Evolutionary conservation across 2,888 invertebrate genomes (phyloP).

Genomic region (Thumatha senex): DNA sequence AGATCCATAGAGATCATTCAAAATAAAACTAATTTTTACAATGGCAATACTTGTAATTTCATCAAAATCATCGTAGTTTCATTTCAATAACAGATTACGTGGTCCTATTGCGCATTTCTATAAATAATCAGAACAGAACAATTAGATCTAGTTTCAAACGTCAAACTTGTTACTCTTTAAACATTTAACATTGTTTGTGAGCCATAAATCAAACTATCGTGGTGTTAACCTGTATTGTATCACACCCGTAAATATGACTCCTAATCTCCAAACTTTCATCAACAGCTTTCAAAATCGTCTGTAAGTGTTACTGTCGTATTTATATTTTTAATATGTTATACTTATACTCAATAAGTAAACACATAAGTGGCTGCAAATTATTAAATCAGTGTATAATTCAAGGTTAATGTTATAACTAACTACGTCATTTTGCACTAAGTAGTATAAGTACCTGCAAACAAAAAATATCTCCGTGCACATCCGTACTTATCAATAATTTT

Average conservation of each 20-base stretch:
- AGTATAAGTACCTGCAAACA: constrained; percentile 28
- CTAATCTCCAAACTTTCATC: constrained; percentile 85
- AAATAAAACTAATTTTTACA: not conserved
- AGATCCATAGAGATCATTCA: not conserved
- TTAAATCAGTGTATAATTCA: not conserved
- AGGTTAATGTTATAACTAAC: constrained; percentile 8
- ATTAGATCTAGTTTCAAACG: constrained; percentile 9
- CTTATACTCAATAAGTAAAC: not conserved
- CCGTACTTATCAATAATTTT: too few relatives aligned
- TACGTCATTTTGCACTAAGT: constrained; percentile 41
- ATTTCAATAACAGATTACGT: constrained; percentile 19
- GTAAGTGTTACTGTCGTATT: constrained; percentile 78
- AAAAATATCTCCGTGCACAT: constrained; percentile 5
- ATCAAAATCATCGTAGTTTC: constrained; percentile 36
- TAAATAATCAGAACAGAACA: constrained; percentile 19
- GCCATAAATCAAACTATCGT: too few relatives aligned
- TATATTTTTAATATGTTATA: too few relatives aligned
- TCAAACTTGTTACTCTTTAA: too few relatives aligned
- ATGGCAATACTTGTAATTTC: constrained; percentile 28
- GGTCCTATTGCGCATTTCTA: constrained; percentile 17
- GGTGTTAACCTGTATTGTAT: too few relatives aligned
- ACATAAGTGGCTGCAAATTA: not conserved
- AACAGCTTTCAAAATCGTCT: constrained; percentile 88
- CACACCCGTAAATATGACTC: constrained; percentile 75
- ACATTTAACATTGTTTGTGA: too few relatives aligned